Evolutionary conservation across 2,113 vertebrate genomes (phyloP).

Genomic region (Sylvia atricapilla): DNA sequence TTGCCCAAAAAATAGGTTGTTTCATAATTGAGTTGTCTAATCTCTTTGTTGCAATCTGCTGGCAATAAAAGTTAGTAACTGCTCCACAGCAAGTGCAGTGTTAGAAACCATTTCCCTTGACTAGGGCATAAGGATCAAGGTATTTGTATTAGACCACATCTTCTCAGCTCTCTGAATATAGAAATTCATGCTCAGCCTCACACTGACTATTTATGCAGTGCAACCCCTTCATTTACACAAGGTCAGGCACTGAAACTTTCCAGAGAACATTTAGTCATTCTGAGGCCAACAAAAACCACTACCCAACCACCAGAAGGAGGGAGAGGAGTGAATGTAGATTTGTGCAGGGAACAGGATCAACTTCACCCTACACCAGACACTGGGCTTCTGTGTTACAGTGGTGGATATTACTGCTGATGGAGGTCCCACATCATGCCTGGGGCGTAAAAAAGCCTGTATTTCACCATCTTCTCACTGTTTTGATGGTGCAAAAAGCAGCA

Average conservation of each 20-base stretch:
- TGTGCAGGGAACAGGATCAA: neutral
- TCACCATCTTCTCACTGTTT: neutral
- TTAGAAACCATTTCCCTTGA: neutral
- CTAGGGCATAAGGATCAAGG: neutral
- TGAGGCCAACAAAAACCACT: neutral
- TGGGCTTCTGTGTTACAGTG: neutral
- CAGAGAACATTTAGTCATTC: neutral
- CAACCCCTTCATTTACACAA: neutral
- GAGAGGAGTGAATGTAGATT: neutral
- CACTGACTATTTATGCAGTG: neutral
- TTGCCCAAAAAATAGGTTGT: neutral
- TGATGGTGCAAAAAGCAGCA: neutral
- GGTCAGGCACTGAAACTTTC: neutral
- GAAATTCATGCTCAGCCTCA: neutral
- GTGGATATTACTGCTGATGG: neutral
- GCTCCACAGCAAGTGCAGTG: neutral
- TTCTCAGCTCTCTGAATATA: neutral
- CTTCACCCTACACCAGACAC: neutral
- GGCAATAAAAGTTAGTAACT: neutral
- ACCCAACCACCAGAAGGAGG: neutral
- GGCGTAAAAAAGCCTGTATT: neutral
- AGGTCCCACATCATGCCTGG: neutral
- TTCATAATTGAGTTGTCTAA: slow-evolving; percentile 15
- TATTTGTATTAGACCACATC: neutral
- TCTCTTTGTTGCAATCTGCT: neutral